phyloP scores from a whole-genome alignment of 1,140 invertebrate genomes.

The Tetramorium parvispinum region DNA sequence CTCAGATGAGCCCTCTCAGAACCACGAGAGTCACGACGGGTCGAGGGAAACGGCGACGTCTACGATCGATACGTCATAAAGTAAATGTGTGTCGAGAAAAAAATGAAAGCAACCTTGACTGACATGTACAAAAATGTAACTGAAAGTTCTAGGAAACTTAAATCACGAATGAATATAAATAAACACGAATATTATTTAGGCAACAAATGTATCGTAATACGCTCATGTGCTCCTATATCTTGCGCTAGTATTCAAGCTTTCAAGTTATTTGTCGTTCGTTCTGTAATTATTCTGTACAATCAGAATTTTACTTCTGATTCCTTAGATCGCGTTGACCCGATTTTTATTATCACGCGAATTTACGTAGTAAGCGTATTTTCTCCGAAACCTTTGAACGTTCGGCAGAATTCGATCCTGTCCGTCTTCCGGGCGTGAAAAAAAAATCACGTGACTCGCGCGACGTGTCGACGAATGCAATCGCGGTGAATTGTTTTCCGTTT shows the following conservation, averaged over 20 bases:
- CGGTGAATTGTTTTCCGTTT: constrained; percentile 44
- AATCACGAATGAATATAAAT: constrained; percentile 21
- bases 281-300: background rate
- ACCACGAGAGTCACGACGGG: constrained; percentile 69
- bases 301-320: background rate
- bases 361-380: constrained; percentile 9
- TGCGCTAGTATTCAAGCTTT: background rate
- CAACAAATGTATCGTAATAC: background rate
- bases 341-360: constrained; percentile 43
- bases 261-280: constrained; percentile 1
- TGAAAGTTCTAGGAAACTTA: background rate
- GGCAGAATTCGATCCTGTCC: constrained; percentile 18
- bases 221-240: background rate
- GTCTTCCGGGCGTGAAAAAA: constrained; percentile 7
- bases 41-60: constrained; percentile 46
- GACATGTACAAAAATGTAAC: constrained; percentile 19
- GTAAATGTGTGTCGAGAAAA: background rate
- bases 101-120: background rate
- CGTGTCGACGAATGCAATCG: constrained; percentile 45
- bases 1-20: constrained; percentile 71
- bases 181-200: background rate
- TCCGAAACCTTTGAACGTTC: constrained; percentile 34
- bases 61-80: constrained; percentile 39
- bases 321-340: background rate
- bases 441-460: constrained; percentile 35